These are phyloP conservation scores for Pseudorasbora parva DNA, from an alignment of 2,113 vertebrate genomes.

Conservation along the genomic window DNA sequence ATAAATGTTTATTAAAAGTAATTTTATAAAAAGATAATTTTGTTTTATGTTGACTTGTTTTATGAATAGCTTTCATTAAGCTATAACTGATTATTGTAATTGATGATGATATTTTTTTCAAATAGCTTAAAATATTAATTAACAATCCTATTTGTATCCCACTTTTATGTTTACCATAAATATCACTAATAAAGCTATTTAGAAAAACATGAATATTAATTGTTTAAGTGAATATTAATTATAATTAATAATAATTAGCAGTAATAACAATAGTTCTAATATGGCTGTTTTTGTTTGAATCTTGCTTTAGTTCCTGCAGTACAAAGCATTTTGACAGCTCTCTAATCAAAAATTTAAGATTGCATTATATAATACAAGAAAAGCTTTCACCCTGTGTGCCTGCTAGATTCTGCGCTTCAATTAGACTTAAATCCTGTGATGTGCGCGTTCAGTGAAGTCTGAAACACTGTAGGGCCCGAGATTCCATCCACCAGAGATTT, in stretches of 20 bases:
- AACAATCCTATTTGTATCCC: not conserved
- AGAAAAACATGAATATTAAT: not conserved
- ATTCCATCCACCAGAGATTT: conserved; percentile 44
- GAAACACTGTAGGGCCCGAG: conserved; percentile 30
- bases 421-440: conserved; percentile 48
- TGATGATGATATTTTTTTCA: not conserved
- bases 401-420: conserved; percentile 30
- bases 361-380: conserved; percentile 38
- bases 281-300: not conserved
- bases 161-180: not conserved
- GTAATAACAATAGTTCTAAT: not conserved
- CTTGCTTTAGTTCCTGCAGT: conserved; percentile 3
- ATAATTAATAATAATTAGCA: no score
- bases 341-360: conserved; percentile 46
- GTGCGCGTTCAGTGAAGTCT: conserved; percentile 39
- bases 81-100: not conserved
- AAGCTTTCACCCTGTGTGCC: conserved; percentile 36
- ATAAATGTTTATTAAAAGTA: not conserved
- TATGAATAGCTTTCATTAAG: not conserved
- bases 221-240: not conserved
- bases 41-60: not conserved
- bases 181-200: not conserved
- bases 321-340: conserved; percentile 43
- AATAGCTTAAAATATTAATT: not conserved
- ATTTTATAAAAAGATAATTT: no score